These are phyloP conservation scores for Meles meles DNA, from an alignment of 2,113 vertebrate species.

Conservation along the genomic window DNA sequence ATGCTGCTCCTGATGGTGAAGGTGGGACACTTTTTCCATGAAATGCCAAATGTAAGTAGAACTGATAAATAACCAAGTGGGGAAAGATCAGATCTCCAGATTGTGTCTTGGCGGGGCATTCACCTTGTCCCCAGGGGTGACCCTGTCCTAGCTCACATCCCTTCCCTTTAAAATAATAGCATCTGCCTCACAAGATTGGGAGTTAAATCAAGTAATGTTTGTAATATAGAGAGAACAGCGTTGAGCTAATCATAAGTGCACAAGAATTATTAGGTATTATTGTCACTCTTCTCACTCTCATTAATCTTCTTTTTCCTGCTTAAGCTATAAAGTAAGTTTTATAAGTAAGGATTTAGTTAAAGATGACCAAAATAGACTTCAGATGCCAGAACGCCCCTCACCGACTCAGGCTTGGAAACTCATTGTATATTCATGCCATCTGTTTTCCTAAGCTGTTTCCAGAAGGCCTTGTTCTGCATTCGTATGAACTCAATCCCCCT, in stretches of 20 bases:
- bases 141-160: not conserved
- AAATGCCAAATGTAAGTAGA: slow-evolving; percentile 79
- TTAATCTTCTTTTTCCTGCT: not conserved
- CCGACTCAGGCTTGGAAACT: not conserved
- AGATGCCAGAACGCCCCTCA: not conserved
- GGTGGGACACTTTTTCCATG: slow-evolving; percentile 64
- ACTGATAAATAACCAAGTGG: not conserved
- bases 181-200: not conserved
- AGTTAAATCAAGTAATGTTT: not conserved
- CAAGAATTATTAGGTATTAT: not conserved
- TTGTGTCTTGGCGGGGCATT: not conserved
- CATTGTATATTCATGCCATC: not conserved
- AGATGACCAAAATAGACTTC: not conserved
- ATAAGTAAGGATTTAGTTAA: not conserved
- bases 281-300: not conserved
- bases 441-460: slow-evolving; percentile 4
- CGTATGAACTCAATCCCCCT: not conserved
- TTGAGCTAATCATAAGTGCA: not conserved
- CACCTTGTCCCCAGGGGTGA: not conserved
- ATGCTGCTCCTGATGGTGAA: slow-evolving; percentile 78
- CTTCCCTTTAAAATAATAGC: not conserved
- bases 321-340: not conserved
- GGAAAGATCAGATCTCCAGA: not conserved
- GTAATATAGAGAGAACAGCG: not conserved
- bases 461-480: not conserved